Base-by-base conservation (phyloP, 2,797 vertebrate genomes). In the Tadarida brasiliensis region DNA sequence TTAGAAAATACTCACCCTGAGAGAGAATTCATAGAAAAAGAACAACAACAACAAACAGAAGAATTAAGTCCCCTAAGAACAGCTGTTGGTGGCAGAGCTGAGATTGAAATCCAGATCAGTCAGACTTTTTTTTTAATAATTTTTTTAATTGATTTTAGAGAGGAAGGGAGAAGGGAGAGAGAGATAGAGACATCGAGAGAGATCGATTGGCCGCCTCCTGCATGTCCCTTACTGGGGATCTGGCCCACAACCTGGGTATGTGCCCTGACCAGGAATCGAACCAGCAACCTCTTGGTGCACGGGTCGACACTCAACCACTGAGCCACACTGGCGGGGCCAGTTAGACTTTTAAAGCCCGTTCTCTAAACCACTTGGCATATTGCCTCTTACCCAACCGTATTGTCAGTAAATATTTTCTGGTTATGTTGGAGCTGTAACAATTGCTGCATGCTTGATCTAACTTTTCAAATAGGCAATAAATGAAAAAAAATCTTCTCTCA, bases 401-500 rank as follows among this genome's bases (percentile, higher is more conserved):
- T 88, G 76, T 87, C 44, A 73, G 26, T 73, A 87, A 90, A 61
- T 83, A 28, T 77, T 84, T 90, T 94, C 51, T 74, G 30, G 33
- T 74, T 63, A 67, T 59, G 70, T 65, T 67, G 35, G 90, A 94
- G 57, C 30, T 87, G 67, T 80, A 76, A 54, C 47, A 70, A 16
- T 85, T 68, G 59, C 28, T 59, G 24, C 22, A 5, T 81, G 28
- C 77, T 93, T 88, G 14, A 33, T 65, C 7, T 49, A 59, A 74
- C 67, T 71, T 90, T 88, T 91, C 78, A 96, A 59, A 76, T 82
- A 77, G 35, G 19, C n/a, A 76, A 1, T 93, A 47, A 51, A 24
- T 83, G 17, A 2, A 12, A 44, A 68, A 28, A 24, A 33, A 24
- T n/a, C 17, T 76, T 92, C 39, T 63, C 30, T 94, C 22, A 81